phyloP scores from a whole-genome alignment of 1,140 invertebrate genomes.

The Lerema accius region DNA sequence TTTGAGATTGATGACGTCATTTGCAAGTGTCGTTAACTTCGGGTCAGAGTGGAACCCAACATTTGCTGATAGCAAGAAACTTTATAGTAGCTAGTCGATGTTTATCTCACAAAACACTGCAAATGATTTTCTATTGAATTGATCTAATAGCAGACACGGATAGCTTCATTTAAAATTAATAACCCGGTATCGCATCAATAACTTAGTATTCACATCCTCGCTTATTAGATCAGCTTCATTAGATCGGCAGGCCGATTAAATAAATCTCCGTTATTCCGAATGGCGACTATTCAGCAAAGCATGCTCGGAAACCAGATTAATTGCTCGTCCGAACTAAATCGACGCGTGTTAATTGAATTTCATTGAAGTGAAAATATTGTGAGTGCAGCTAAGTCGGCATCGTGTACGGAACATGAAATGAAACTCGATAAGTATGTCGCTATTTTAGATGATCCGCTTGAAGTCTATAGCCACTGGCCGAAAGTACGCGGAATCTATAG shows the following conservation, averaged over 20 bases:
- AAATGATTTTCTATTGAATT: neutral
- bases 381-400: neutral
- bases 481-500: too few relatives aligned
- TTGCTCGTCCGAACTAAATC: slow-evolving; percentile 17
- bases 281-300: slow-evolving; percentile 19
- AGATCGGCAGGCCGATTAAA: slow-evolving; percentile 17
- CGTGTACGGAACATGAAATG: neutral
- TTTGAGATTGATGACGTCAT: too few relatives aligned
- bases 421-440: neutral
- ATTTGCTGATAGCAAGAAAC: too few relatives aligned
- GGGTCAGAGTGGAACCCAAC: too few relatives aligned
- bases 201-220: neutral
- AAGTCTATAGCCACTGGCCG: neutral
- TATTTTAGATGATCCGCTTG: neutral
- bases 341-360: slow-evolving; percentile 21
- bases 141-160: neutral
- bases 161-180: neutral
- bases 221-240: slow-evolving; percentile 14
- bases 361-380: slow-evolving; percentile 20
- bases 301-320: slow-evolving; percentile 24
- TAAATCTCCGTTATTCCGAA: slow-evolving; percentile 10
- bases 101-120: neutral
- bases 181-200: slow-evolving; percentile 1
- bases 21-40: too few relatives aligned
- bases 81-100: too few relatives aligned